Evolutionary conservation across 2,113 vertebrate species (phyloP).

Genomic region (Rana temporaria): DNA sequence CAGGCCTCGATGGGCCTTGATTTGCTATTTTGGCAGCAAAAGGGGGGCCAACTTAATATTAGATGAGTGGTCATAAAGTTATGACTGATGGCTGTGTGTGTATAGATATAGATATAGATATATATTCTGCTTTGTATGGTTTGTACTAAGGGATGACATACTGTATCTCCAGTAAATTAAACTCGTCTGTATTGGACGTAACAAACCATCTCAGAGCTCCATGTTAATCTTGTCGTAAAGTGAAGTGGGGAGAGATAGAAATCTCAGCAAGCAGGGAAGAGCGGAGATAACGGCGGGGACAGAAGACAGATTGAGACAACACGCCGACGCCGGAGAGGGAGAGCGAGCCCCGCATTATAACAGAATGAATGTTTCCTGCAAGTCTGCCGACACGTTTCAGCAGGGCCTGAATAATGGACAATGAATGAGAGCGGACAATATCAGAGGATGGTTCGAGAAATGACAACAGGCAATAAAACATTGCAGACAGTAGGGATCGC

Average conservation of each 20-base stretch:
- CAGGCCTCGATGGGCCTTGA: too few relatives aligned
- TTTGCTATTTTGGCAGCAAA: too few relatives aligned
- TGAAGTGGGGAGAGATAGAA: constrained; percentile 72
- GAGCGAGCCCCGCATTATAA: background rate
- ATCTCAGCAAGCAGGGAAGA: constrained; percentile 61
- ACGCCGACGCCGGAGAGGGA: background rate
- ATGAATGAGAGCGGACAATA: constrained; percentile 7
- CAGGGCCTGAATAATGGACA: background rate
- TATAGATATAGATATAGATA: too few relatives aligned
- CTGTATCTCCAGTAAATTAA: background rate
- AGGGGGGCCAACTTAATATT: too few relatives aligned
- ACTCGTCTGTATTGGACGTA: background rate
- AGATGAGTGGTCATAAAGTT: too few relatives aligned
- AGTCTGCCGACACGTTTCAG: background rate
- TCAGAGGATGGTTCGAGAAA: background rate
- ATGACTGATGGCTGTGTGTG: too few relatives aligned
- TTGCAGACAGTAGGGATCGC: too few relatives aligned
- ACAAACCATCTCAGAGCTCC: constrained; percentile 66
- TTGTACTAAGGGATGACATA: background rate
- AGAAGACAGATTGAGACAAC: constrained; percentile 61
- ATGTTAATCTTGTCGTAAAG: constrained; percentile 73
- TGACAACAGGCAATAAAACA: background rate
- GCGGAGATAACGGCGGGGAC: constrained; percentile 65
- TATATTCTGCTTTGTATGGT: too few relatives aligned
- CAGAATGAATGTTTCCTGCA: background rate